Evolutionary conservation across 2,797 vertebrate species (phyloP), one percentile per base, ranked within the genome.

Genomic region (Chrosomus eos): DNA sequence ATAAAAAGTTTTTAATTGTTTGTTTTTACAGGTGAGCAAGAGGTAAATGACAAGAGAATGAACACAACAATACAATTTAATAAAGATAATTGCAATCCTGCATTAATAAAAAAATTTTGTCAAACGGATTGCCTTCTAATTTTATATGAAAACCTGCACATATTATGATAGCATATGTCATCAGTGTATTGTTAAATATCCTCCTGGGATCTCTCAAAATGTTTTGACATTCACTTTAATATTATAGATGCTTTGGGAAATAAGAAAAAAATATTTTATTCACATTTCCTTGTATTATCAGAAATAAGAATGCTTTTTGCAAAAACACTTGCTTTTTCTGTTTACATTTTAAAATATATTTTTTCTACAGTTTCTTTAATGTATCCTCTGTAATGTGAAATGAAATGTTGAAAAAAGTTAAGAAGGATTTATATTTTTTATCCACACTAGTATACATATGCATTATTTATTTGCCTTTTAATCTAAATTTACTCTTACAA

Each of bases 21-120:
- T 71, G 38, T 31, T 72, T n/a, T 62, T 7, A 76, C 71, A 74
- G 21, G 70, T 82, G 68, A 48, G 55, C 16, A 82, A 48, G 45
- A 28, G 23, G 28, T 33, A 64, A 38, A 60, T 53, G 40, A 48
- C 2, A 23, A 48, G 23, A 51, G 36, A 74, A 26, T 19, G 9
- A 74, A 26, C 13, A 82, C 8, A 23, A 51, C 31, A 21, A 58
- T 60, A 28, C 16, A 53, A 31, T 7, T 33, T n/a, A 38, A 51
- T 73, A 13, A 3, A 53, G 11, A 53, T 5, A 26, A 51, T 14
- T 51, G 8, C 31, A 67, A 58, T 67, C 21, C 8, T 40, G 48
- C 26, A 18, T 48, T 48, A 1, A 48, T 31, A 36, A 11, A 73
- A 58, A 75, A 81, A 71, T 13, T 14, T 23, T 45, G 18, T 45